Conservation (phyloP, 2,113 vertebrate genomes). For the Trachemys scripta region DNA sequence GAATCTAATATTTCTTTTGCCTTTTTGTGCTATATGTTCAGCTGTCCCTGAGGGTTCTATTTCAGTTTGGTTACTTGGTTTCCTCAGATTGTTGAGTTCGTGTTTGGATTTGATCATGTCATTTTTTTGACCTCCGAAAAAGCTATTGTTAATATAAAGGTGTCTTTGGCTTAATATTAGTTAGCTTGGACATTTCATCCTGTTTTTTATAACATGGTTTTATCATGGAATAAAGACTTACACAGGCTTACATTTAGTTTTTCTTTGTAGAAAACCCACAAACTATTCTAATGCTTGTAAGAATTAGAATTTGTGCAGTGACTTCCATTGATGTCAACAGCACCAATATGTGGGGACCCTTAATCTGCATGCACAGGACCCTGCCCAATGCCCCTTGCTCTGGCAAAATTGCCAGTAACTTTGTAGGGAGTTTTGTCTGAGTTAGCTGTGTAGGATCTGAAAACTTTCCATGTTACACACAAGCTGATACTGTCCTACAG, state of each 20-base stretch:
- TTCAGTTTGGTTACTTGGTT: neutral
- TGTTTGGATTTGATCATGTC: neutral
- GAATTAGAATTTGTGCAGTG: neutral
- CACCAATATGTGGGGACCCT: fast-evolving
- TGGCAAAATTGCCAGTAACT: fast-evolving
- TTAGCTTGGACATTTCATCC: neutral
- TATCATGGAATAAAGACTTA: neutral
- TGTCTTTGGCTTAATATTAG: neutral
- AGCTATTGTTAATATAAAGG: neutral
- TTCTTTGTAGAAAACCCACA: neutral
- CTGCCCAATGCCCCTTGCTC: neutral
- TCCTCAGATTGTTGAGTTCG: neutral
- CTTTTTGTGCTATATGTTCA: neutral
- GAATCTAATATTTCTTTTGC: constrained; percentile 23
- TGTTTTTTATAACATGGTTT: neutral
- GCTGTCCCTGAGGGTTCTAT: neutral
- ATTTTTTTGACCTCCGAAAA: neutral
- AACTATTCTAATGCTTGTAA: neutral
- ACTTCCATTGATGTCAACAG: fast-evolving
- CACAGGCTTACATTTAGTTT: neutral
- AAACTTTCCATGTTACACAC: neutral
- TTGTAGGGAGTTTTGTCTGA: neutral
- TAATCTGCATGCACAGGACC: neutral
- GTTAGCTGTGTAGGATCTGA: neutral
- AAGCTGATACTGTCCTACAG: fast-evolving